Evolutionary conservation across 2,888 invertebrate species (phyloP).

Genomic region (Hypsopygia costalis): DNA sequence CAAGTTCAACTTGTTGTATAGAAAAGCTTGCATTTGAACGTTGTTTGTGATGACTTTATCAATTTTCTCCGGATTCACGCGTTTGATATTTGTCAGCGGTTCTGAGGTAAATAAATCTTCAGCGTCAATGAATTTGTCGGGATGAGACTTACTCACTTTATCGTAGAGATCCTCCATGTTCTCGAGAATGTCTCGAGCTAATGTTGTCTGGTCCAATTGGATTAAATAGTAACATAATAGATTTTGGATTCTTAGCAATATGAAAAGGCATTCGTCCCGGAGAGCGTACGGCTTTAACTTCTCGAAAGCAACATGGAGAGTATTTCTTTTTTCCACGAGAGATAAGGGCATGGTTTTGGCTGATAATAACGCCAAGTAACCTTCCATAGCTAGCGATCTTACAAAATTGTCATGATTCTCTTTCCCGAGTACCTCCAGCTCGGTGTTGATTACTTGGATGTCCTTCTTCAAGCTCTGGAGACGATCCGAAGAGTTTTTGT

Average conservation of each 20-base stretch:
- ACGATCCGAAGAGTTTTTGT: constrained; percentile 48
- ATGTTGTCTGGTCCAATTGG: constrained; percentile 67
- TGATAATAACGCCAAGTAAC: constrained; percentile 57
- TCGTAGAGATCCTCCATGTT: constrained; percentile 67
- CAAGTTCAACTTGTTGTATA: constrained; percentile 78
- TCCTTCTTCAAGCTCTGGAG: constrained; percentile 51
- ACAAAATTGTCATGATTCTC: constrained; percentile 56
- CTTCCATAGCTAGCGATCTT: constrained; percentile 65
- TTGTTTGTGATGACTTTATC: constrained; percentile 82
- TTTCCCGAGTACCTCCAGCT: constrained; percentile 53
- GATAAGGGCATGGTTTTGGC: constrained; percentile 59
- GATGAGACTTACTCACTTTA: constrained; percentile 46
- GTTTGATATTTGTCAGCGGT: constrained; percentile 42
- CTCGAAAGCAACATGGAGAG: constrained; percentile 49
- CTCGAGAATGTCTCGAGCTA: constrained; percentile 73
- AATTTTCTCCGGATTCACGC: constrained; percentile 69
- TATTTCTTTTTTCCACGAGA: constrained; percentile 52
- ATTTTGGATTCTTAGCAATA: constrained; percentile 79
- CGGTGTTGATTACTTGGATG: constrained; percentile 49
- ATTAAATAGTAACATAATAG: constrained; percentile 79
- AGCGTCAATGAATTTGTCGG: constrained; percentile 60
- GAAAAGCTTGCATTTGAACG: constrained; percentile 82
- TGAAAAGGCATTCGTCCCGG: constrained; percentile 66
- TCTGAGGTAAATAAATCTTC: constrained; percentile 77
- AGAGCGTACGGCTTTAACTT: constrained; percentile 54